phyloP scores from a whole-genome alignment of 2,888 invertebrate species.

The Candidula unifasciata region DNA sequence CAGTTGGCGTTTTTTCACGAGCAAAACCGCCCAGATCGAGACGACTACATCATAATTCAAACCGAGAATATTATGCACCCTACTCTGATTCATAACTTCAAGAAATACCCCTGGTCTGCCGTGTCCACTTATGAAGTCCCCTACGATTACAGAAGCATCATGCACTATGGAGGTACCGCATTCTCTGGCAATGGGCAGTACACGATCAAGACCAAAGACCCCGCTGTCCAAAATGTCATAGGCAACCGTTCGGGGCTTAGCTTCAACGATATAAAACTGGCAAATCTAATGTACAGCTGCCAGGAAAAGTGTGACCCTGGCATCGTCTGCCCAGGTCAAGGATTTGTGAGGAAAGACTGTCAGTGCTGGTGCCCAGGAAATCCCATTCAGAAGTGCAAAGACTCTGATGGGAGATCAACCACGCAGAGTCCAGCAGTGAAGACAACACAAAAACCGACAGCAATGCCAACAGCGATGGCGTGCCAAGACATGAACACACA shows the following conservation, averaged over 20 bases:
- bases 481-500: constrained; percentile 54
- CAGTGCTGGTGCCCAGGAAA: constrained; percentile 51
- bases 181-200: constrained; percentile 64
- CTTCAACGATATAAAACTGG: constrained; percentile 65
- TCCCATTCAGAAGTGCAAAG: constrained; percentile 52
- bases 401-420: not conserved
- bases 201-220: constrained; percentile 70
- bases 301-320: constrained; percentile 24
- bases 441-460: not conserved
- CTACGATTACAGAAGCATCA: constrained; percentile 69
- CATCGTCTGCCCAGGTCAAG: constrained; percentile 46
- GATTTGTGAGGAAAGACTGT: constrained; percentile 52
- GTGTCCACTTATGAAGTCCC: constrained; percentile 61
- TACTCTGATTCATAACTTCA: constrained; percentile 62
- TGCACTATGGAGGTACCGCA: constrained; percentile 68
- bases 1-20: constrained; percentile 67
- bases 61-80: constrained; percentile 58
- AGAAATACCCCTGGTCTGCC: constrained; percentile 54
- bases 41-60: constrained; percentile 62
- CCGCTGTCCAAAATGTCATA: constrained; percentile 66
- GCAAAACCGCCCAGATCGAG: constrained; percentile 64
- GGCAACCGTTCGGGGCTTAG: constrained; percentile 66
- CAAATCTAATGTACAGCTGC: constrained; percentile 68
- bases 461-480: not conserved
- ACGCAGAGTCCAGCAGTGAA: not conserved